Evolutionary conservation across 1,140 invertebrate genomes (phyloP).

Genomic region (Plectrocnemia conspersa): DNA sequence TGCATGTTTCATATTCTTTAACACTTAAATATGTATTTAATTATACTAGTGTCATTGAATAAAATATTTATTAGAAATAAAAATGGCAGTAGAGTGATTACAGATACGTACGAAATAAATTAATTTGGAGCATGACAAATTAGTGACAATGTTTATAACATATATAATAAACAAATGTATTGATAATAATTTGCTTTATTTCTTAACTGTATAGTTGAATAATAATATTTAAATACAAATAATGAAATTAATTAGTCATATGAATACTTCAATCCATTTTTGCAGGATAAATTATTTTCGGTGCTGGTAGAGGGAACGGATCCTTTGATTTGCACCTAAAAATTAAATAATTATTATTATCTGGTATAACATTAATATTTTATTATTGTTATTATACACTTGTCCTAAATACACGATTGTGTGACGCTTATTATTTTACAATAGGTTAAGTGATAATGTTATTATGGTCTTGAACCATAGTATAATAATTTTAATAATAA

Average conservation of each 20-base stretch:
- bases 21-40: too few species aligned
- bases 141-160: too few species aligned
- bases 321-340: slow-evolving; percentile 31
- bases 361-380: neutral
- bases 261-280: slow-evolving; percentile 25
- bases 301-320: slow-evolving; percentile 24
- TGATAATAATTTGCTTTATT: neutral
- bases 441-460: neutral
- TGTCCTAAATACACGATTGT: neutral
- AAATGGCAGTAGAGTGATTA: too few species aligned
- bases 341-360: slow-evolving; percentile 10
- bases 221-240: neutral
- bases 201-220: slow-evolving; percentile 1
- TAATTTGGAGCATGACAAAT: too few species aligned
- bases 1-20: too few species aligned
- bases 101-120: too few species aligned
- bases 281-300: slow-evolving; percentile 29
- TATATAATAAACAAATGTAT: too few species aligned
- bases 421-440: neutral
- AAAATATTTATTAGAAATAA: too few species aligned
- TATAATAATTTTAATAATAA: neutral
- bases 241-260: neutral
- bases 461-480: neutral
- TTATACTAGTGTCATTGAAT: too few species aligned
- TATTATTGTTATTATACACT: neutral